A percentile compares a stretch with the other conserved stretches of the same genome.
Evolutionary conservation across 2,888 invertebrate species (phyloP).

Genomic region (Noctua janthe): DNA sequence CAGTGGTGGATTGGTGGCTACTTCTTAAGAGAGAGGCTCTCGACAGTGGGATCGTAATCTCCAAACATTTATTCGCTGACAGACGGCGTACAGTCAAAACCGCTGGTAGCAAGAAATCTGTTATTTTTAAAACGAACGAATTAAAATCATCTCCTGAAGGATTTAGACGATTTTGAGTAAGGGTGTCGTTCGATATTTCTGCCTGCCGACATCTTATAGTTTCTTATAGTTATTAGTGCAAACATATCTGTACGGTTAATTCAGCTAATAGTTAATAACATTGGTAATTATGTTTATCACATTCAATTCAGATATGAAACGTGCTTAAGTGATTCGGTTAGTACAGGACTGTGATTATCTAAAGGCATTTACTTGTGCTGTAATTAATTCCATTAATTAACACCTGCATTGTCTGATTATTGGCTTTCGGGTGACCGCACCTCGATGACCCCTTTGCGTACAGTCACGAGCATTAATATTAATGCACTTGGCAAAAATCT

Average conservation of each 20-base stretch:
- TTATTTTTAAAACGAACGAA: not conserved
- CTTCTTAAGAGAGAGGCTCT: not conserved
- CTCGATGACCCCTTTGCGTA: constrained; percentile 23
- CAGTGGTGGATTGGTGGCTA: not conserved
- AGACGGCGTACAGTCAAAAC: not conserved
- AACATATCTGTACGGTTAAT: not conserved
- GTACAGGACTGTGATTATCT: constrained; percentile 2
- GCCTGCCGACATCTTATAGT: not conserved
- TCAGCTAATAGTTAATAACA: constrained; percentile 3
- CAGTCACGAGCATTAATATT: not conserved
- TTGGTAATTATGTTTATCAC: not conserved
- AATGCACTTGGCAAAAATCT: not conserved
- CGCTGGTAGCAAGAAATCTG: not conserved
- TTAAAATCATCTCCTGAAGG: not conserved
- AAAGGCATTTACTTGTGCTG: not conserved
- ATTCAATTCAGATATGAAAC: not conserved
- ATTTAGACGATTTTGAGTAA: not conserved
- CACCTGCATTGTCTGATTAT: constrained; percentile 27
- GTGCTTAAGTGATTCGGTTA: constrained; percentile 9
- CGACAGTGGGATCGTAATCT: not conserved
- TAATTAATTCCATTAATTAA: constrained; percentile 53
- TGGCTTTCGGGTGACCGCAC: not conserved
- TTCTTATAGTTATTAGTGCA: not conserved
- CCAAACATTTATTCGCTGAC: not conserved
- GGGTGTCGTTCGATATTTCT: not conserved